These are phyloP conservation scores for Myotis yumanensis DNA, from an alignment of 2,113 vertebrate species.

Conservation along the genomic window DNA sequence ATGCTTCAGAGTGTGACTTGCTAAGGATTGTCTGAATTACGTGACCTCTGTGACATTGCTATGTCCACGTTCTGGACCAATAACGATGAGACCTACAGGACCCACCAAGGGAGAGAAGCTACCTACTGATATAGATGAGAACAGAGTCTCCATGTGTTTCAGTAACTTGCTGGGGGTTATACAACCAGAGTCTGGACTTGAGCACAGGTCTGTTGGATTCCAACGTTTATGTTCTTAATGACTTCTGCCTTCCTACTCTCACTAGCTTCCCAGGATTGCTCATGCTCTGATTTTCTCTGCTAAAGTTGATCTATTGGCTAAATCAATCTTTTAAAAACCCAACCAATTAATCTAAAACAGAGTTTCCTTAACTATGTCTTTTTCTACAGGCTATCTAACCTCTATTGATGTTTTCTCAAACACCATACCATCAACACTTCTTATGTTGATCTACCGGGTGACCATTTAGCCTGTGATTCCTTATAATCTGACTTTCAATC, in stretches of 20 bases:
- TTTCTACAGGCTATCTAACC: not conserved
- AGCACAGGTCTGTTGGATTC: not conserved
- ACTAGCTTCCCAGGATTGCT: not conserved
- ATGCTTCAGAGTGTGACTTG: not conserved
- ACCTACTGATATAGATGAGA: not conserved
- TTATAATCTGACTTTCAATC: not conserved
- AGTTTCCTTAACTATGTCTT: not conserved
- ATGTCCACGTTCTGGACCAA: not conserved
- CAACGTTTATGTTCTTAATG: not conserved
- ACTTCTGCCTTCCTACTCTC: not conserved
- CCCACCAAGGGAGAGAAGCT: not conserved
- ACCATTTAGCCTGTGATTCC: not conserved
- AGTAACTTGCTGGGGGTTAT: not conserved
- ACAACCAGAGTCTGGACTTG: not conserved
- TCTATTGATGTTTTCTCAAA: not conserved
- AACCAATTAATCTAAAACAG: not conserved
- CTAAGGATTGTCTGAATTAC: not conserved
- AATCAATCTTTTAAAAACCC: not conserved
- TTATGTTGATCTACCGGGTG: not conserved
- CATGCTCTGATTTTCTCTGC: not conserved
- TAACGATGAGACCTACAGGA: not conserved
- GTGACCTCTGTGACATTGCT: not conserved
- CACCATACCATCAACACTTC: not conserved
- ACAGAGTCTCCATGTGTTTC: not conserved
- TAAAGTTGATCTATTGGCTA: not conserved